Evolutionary conservation across 2,888 invertebrate species (phyloP).

Genomic region (Drosophila koepferae): DNA sequence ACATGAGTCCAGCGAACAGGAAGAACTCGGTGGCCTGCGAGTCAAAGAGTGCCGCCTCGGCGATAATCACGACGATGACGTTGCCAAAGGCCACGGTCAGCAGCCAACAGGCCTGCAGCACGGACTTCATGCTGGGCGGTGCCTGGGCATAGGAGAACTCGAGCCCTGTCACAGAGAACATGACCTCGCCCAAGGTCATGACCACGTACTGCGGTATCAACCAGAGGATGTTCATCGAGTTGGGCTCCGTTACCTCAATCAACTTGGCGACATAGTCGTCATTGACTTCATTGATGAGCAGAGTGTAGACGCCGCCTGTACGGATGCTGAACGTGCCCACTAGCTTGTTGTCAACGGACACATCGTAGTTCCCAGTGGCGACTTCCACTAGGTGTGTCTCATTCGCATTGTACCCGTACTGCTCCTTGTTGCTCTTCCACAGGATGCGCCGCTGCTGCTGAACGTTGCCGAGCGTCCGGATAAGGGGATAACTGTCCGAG

Average conservation of each 20-base stretch:
- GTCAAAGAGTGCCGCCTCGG: slow-evolving; percentile 91
- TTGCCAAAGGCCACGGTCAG: slow-evolving; percentile 97
- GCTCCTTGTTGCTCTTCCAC: slow-evolving; percentile 63
- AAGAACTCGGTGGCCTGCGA: slow-evolving; percentile 94
- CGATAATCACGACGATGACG: slow-evolving; percentile 89
- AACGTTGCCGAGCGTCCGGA: slow-evolving; percentile 76
- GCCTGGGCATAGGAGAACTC: slow-evolving; percentile 98
- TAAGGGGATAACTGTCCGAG: slow-evolving; percentile 75
- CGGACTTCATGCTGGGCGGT: slow-evolving; percentile 96
- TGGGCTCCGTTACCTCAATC: slow-evolving; percentile 83
- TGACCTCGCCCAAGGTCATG: slow-evolving; percentile 88
- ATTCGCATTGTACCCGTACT: slow-evolving; percentile 56
- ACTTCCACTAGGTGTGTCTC: slow-evolving; percentile 61
- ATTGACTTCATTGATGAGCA: slow-evolving; percentile 65
- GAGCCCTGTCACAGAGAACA: slow-evolving; percentile 95
- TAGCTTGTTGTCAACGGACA: slow-evolving; percentile 54
- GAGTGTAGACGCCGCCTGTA: slow-evolving; percentile 84
- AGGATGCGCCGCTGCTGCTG: slow-evolving; percentile 48
- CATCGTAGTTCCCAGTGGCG: slow-evolving; percentile 56
- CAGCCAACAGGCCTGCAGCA: slow-evolving; percentile 96
- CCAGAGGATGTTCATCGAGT: slow-evolving; percentile 87
- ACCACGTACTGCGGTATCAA: slow-evolving; percentile 90
- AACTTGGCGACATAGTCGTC: slow-evolving; percentile 24
- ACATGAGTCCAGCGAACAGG: slow-evolving; percentile 95
- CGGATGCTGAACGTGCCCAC: slow-evolving; percentile 50